A percentile compares a stretch with the other conserved stretches of the same genome.
Conservation (phyloP, 1,140 invertebrate genomes). For the Tetragonula clypearis region DNA sequence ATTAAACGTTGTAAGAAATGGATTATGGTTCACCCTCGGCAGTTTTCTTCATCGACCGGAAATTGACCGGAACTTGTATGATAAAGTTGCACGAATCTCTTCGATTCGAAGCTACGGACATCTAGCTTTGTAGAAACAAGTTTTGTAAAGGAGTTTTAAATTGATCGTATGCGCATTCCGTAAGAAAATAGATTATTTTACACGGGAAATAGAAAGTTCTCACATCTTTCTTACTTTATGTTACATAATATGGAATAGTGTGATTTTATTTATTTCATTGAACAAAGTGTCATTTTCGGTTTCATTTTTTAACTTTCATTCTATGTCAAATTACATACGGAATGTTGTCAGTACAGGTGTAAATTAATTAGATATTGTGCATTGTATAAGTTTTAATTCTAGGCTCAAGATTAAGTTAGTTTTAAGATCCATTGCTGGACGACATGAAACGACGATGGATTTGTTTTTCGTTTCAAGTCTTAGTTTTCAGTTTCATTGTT, state of each 20-base stretch:
- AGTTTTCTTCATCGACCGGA: too few species aligned
- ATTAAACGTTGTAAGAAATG: not conserved
- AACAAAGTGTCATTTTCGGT: not conserved
- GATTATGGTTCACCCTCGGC: not conserved
- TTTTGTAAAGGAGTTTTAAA: not conserved
- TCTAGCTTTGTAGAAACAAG: not conserved
- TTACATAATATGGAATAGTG: too few species aligned
- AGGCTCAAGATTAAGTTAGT: not conserved
- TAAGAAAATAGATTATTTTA: too few species aligned
- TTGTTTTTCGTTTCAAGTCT: too few species aligned
- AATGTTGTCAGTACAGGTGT: not conserved
- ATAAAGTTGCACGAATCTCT: not conserved
- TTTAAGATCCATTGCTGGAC: not conserved
- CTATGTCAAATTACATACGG: not conserved
- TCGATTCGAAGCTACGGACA: slow-evolving; percentile 2
- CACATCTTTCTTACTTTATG: too few species aligned
- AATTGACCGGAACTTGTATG: not conserved
- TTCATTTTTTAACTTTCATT: not conserved
- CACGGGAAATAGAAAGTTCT: too few species aligned
- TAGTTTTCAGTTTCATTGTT: too few species aligned
- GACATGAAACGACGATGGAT: too few species aligned
- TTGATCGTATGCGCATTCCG: too few species aligned
- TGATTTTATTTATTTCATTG: too few species aligned
- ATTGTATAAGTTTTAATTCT: not conserved
- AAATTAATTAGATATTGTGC: not conserved